These are phyloP conservation scores for Equus przewalskii DNA, from an alignment of 2,113 vertebrate species.

Conservation along the genomic window DNA sequence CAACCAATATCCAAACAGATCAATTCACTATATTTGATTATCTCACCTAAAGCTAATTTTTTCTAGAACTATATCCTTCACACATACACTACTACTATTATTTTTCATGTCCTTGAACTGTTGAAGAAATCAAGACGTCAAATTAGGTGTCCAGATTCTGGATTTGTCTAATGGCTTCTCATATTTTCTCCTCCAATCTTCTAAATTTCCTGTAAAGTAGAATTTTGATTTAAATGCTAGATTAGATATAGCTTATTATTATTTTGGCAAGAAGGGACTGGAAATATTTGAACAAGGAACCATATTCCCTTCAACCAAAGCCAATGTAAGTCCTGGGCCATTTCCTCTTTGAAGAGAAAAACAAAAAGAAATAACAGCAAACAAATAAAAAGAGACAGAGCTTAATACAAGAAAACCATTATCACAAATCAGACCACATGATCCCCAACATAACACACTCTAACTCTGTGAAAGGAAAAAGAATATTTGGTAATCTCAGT, in stretches of 20 bases:
- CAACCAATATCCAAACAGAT: background rate
- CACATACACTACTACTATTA: background rate
- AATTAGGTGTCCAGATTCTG: background rate
- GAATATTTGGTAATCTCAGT: background rate
- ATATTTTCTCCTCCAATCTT: background rate
- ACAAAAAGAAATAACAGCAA: background rate
- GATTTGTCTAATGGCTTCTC: background rate
- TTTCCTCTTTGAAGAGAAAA: background rate
- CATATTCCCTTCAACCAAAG: background rate
- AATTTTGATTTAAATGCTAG: background rate
- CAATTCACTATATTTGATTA: background rate
- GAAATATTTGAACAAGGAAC: slow-evolving; percentile 3
- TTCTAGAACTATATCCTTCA: background rate
- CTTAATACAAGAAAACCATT: background rate
- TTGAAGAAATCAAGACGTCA: background rate
- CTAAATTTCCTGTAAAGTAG: background rate
- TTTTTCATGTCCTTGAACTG: background rate
- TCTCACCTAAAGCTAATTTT: background rate
- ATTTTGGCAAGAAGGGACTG: background rate
- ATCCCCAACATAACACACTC: background rate
- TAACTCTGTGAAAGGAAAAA: background rate
- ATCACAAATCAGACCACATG: background rate
- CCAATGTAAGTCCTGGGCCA: background rate
- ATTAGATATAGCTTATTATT: background rate
- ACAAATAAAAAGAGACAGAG: background rate